Base-by-base conservation (phyloP, 92 coral and sea anemone species). In the Micromussa lordhowensis region DNA sequence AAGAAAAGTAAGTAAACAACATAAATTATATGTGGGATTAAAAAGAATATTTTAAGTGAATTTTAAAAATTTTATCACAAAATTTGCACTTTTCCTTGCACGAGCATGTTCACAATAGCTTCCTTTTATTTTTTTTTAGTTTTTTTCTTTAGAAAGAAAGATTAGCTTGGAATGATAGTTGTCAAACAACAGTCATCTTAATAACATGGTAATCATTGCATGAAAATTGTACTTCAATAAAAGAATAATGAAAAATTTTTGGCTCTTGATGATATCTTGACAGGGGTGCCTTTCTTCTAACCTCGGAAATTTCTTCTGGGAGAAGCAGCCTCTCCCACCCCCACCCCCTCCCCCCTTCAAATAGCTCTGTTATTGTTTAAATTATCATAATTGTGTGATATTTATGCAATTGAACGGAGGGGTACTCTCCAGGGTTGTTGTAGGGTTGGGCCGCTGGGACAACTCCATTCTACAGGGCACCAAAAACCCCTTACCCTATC, bases 181-280 rank as follows among this genome's bases (percentile, higher is more conserved):
- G 85, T 82, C 40, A 64, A 82, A 82, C 85, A 82, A 82, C 85
- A 26, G 36, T 64, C 85, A 26, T 66, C 58, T 36, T 35, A n/a
- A 15, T 71, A 32, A 13, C 75, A 18, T 82, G 59, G 49, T 18
- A 28, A 10, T 40, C 85, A 82, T 31, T 64, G 75, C 85, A 80
- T 80, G 83, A 49, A 38, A 18, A 66, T 82, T 55, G 68, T 79
- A 79, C 68, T 44, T 81, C 83, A 17, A 82, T 82, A 48, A 82
- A 82, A 28, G 13, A 68, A 66, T 66, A 82, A 82, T 28, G 48
- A 82, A 82, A 17, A 28, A 36, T n/a, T 0, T 64, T 81, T 68
- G 58, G 63, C 44, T 18, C 59, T 15, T 64, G 21, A 4, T 36
- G 36, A 19, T 81, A 31, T 21, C 8, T 29, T 29, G 40, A 1